A percentile compares a stretch with the other conserved stretches of the same genome.
These are phyloP conservation scores for Tryphoninae sp. DNA, from an alignment of 2,888 invertebrate species.

Conservation along the genomic window DNA sequence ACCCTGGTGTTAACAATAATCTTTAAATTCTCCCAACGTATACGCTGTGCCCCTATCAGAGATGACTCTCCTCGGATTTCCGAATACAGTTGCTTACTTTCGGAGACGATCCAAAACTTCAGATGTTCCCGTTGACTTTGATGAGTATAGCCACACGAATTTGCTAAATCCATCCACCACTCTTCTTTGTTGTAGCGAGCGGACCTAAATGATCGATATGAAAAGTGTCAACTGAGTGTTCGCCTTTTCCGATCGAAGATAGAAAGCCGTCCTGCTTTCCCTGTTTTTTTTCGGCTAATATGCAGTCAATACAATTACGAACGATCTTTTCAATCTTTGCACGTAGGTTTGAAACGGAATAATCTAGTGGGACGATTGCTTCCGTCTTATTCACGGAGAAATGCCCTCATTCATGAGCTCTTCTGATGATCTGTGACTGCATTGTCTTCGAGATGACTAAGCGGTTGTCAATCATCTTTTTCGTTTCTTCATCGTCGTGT, in stretches of 20 bases:
- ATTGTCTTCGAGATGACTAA: constrained; percentile 59
- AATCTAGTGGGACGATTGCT: constrained; percentile 54
- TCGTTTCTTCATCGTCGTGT: constrained; percentile 23
- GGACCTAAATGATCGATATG: constrained; percentile 61
- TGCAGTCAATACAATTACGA: constrained; percentile 61
- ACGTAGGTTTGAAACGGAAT: constrained; percentile 54
- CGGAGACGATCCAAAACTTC: constrained; percentile 52
- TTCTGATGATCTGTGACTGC: constrained; percentile 53
- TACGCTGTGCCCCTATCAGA: constrained; percentile 58
- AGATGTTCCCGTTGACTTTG: constrained; percentile 44
- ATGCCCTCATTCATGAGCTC: constrained; percentile 61
- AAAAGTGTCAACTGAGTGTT: constrained; percentile 53
- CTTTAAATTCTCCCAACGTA: constrained; percentile 45
- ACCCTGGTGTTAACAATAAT: constrained; percentile 43
- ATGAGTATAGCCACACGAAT: constrained; percentile 62
- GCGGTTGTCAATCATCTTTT: constrained; percentile 43
- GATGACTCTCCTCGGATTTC: constrained; percentile 56
- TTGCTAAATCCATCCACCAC: constrained; percentile 55
- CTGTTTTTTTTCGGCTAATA: constrained; percentile 59
- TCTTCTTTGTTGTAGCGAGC: constrained; percentile 51
- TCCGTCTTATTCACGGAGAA: constrained; percentile 61
- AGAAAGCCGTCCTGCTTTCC: constrained; percentile 61
- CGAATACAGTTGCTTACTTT: constrained; percentile 54
- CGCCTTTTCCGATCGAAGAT: constrained; percentile 52
- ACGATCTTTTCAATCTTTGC: constrained; percentile 53